Conservation (phyloP, 2,888 invertebrate species). For the Anodontia alba region DNA sequence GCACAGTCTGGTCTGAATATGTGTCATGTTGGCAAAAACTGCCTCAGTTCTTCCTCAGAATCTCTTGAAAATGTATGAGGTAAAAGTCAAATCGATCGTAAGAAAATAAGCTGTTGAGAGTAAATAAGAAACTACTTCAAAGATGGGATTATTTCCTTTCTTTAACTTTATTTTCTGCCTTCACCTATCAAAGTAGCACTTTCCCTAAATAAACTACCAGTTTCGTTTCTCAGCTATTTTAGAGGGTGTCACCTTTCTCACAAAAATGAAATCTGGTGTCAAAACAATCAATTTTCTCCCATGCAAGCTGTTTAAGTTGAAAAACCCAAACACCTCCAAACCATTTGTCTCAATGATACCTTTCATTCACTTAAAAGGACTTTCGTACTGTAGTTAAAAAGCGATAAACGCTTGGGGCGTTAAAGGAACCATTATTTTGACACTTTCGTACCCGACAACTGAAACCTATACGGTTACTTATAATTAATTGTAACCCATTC, state of each 20-base stretch:
- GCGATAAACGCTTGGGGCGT: slow-evolving; percentile 21
- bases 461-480: slow-evolving; percentile 18
- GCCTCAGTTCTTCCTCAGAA: too few relatives aligned
- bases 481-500: slow-evolving; percentile 21
- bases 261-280: not conserved
- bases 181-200: not conserved
- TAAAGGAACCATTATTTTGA: slow-evolving; percentile 23
- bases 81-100: too few relatives aligned
- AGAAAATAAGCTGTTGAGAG: too few relatives aligned
- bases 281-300: not conserved
- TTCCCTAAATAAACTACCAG: not conserved
- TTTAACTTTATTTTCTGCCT: not conserved
- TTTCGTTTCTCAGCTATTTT: not conserved
- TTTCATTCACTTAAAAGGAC: not conserved
- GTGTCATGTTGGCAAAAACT: too few relatives aligned
- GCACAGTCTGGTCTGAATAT: too few relatives aligned
- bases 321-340: not conserved
- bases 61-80: too few relatives aligned
- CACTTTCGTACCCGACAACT: slow-evolving; percentile 13
- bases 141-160: not conserved
- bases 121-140: not conserved
- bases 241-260: slow-evolving; percentile 1
- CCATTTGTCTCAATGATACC: not conserved
- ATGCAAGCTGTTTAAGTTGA: slow-evolving; percentile 6
- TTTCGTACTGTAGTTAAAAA: not conserved